These are phyloP conservation scores for Drosophila pseudoananassae DNA, from an alignment of 1,140 invertebrate genomes.

Conservation along the genomic window DNA sequence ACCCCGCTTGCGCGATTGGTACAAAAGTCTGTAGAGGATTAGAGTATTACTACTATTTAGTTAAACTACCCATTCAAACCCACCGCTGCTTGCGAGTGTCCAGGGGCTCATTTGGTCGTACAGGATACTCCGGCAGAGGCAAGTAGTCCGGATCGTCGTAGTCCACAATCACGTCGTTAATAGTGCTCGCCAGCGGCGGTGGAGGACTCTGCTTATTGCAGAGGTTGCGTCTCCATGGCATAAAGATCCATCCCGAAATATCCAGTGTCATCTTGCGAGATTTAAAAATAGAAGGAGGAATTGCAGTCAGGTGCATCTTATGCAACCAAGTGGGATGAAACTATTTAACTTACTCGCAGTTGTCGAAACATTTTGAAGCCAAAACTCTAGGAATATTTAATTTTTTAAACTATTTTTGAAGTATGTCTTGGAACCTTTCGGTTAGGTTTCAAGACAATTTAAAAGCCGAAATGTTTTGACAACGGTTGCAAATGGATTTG, in stretches of 20 bases:
- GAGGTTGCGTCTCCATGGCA: constrained; percentile 25
- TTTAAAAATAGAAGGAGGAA: constrained; percentile 13
- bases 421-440: neutral
- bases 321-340: constrained; percentile 12
- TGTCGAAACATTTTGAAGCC: constrained; percentile 30
- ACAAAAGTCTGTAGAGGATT: constrained; percentile 88
- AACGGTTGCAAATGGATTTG: constrained; percentile 13
- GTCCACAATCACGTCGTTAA: constrained; percentile 70
- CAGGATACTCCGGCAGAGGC: constrained; percentile 74
- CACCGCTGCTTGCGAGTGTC: constrained; percentile 70
- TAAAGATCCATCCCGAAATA: constrained; percentile 31
- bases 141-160: constrained; percentile 76
- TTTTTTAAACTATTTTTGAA: neutral
- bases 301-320: constrained; percentile 38
- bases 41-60: neutral
- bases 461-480: constrained; percentile 41
- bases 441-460: constrained; percentile 1
- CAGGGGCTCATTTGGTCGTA: constrained; percentile 65
- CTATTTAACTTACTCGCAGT: constrained; percentile 10
- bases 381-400: neutral
- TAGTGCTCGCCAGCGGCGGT: constrained; percentile 23
- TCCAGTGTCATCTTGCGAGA: constrained; percentile 30
- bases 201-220: neutral
- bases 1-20: constrained; percentile 98
- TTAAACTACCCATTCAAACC: neutral